Evolutionary conservation across 2,797 vertebrate species (phyloP), one percentile per base, ranked within the genome.

Genomic region (Chelmon rostratus): DNA sequence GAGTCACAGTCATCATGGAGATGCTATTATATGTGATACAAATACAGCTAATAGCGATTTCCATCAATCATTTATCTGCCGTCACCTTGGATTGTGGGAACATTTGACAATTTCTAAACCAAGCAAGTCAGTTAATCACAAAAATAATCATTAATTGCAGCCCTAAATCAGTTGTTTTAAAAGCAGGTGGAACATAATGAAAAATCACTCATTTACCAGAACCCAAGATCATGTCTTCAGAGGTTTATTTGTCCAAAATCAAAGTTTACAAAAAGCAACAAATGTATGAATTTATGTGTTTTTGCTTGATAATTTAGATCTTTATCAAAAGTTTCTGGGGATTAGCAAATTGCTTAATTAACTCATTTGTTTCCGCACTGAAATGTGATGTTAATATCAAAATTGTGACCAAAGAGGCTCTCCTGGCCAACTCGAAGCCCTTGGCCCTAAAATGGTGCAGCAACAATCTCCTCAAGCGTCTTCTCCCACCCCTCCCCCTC

Each of bases 1-100:
- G 89, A 96, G 97, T 89, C 49, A 18, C 25, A 61, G 0, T 25
- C 57, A 3, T 66, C 47, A 37, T 23, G 5, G 56, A 57, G 16
- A 52, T 73, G 21, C 25, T 19, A 18, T n/a, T 56, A 2, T 35
- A 64, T 68, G 18, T 67, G 33, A 38, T 16, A 18, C 9, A 18
- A 25, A 28, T 15, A 25, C 8, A 47, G n/a, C 31, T n/a, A 19
- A 6, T 1, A 15, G 9, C 23, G 4, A 47, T 19, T 40, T 33
- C 53, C 31, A 19, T 37, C 47, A 47, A 50, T 47, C 3, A n/a
- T 67, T 58, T 25, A 5, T 42, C 11, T 40, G 1, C 19, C 8
- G 10, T n/a, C 9, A 25, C 18, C 2, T 12, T 44, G 3, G 46
- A 33, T 16, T 44, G 9, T 58, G 21, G 3, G 12, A 78, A 68